phyloP scores from a whole-genome alignment of 1,140 invertebrate genomes.

The Hirudo medicinalis region DNA sequence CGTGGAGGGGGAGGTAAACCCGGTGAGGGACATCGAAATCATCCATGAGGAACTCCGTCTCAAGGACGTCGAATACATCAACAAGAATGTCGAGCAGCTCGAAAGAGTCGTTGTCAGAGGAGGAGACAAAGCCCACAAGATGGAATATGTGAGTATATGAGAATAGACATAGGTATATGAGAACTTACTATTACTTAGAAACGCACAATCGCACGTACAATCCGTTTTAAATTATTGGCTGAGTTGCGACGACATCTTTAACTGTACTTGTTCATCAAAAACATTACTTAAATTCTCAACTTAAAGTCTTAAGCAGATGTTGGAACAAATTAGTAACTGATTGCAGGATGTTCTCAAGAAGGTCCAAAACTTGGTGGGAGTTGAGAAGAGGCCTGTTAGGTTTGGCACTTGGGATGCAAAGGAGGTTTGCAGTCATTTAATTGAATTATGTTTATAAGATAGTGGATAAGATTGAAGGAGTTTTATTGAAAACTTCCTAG shows the following conservation, averaged over 20 bases:
- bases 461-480: background rate
- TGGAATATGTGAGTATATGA: constrained; percentile 69
- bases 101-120: constrained; percentile 74
- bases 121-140: constrained; percentile 87
- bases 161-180: background rate
- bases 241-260: too few species aligned
- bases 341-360: constrained; percentile 71
- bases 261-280: too few species aligned
- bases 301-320: too few species aligned
- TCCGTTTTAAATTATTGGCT: too few species aligned
- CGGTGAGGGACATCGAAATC: constrained; percentile 86
- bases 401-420: constrained; percentile 81
- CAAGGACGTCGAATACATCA: constrained; percentile 75
- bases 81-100: constrained; percentile 66
- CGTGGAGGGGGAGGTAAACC: constrained; percentile 94
- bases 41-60: constrained; percentile 86
- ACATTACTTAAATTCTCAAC: too few species aligned
- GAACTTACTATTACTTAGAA: too few species aligned
- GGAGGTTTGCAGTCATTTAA: constrained; percentile 53
- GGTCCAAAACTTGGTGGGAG: constrained; percentile 67
- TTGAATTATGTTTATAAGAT: too few species aligned
- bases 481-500: constrained; percentile 46
- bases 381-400: constrained; percentile 82
- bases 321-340: constrained; percentile 25
- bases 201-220: too few species aligned